Evolutionary conservation across 2,888 invertebrate genomes (phyloP).

Genomic region (Mesorhabditis spiculigera): DNA sequence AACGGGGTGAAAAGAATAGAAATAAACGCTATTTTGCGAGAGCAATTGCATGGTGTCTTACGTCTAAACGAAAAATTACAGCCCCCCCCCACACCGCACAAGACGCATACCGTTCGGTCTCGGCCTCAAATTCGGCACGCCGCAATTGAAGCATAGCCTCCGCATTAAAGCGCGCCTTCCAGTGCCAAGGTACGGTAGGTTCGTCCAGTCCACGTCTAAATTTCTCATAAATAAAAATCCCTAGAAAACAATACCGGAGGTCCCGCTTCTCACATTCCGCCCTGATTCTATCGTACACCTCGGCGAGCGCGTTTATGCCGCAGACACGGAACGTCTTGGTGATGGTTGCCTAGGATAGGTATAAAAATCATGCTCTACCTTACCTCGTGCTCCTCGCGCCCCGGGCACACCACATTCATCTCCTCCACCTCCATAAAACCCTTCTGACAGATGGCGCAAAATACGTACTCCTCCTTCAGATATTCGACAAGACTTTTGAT

Average conservation of each 20-base stretch:
- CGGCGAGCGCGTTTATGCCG: too few species aligned
- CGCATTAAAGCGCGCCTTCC: neutral
- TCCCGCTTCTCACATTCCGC: too few species aligned
- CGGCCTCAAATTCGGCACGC: neutral
- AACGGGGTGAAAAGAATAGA: too few species aligned
- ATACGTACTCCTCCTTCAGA: neutral
- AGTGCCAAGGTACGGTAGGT: neutral
- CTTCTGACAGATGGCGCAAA: neutral
- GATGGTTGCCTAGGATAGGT: too few species aligned
- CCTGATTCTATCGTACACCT: too few species aligned
- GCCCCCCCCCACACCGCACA: too few species aligned
- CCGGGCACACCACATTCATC: neutral
- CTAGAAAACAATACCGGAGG: too few species aligned
- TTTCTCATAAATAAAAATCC: too few species aligned
- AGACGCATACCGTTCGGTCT: conserved; percentile 4
- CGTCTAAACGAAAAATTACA: too few species aligned
- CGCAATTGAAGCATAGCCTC: neutral
- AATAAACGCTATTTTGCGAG: too few species aligned
- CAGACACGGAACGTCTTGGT: too few species aligned
- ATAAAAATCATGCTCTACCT: neutral
- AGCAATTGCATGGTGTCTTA: too few species aligned
- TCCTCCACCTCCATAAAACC: conserved; percentile 2
- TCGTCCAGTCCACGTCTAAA: neutral
- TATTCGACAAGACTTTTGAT: neutral
- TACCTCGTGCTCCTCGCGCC: neutral